A percentile compares a stretch with the other conserved stretches of the same genome.
phyloP scores from a whole-genome alignment of 2,797 vertebrate species.

The Melanotaenia nigrans region DNA sequence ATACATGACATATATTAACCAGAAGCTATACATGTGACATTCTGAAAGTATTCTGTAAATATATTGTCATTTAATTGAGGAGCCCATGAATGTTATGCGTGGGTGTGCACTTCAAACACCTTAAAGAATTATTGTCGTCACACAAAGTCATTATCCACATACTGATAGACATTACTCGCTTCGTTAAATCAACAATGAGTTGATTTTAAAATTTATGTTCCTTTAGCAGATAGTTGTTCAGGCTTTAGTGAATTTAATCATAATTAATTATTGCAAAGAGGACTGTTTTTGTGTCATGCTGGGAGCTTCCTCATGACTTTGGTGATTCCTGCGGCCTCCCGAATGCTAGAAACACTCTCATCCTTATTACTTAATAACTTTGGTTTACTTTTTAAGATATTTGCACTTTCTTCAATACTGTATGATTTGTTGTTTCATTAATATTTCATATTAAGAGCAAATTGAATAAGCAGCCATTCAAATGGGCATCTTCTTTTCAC shows the following conservation, averaged over 20 bases:
- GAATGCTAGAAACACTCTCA: slow-evolving; percentile 36
- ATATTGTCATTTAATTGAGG: slow-evolving; percentile 33
- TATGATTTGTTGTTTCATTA: slow-evolving; percentile 8
- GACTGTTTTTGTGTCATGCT: slow-evolving; percentile 36
- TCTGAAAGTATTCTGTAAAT: slow-evolving; percentile 20
- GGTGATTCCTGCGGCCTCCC: slow-evolving; percentile 44
- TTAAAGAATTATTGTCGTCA: slow-evolving; percentile 1
- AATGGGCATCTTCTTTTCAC: slow-evolving; percentile 3
- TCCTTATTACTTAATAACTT: slow-evolving; percentile 47
- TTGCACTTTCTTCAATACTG: slow-evolving; percentile 31
- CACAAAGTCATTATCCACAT: slow-evolving; percentile 33
- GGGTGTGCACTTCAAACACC: slow-evolving; percentile 21
- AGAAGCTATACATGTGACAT: not conserved
- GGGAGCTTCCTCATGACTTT: slow-evolving; percentile 46
- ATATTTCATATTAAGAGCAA: slow-evolving; percentile 26
- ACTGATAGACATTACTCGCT: slow-evolving; percentile 30
- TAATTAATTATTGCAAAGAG: slow-evolving; percentile 58
- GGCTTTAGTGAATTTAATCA: slow-evolving; percentile 35
- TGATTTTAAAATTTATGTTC: slow-evolving; percentile 53
- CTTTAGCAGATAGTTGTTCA: slow-evolving; percentile 1
- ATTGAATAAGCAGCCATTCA: slow-evolving; percentile 20
- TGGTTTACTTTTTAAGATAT: slow-evolving; percentile 40
- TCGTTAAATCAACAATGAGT: slow-evolving; percentile 48
- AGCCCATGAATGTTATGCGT: slow-evolving; percentile 7
- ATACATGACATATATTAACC: slow-evolving; percentile 7